Evolutionary conservation across 92 coral and sea anemone species (phyloP), one percentile per base, ranked within the genome.

Genomic region (Chrysogorgia sp.): DNA sequence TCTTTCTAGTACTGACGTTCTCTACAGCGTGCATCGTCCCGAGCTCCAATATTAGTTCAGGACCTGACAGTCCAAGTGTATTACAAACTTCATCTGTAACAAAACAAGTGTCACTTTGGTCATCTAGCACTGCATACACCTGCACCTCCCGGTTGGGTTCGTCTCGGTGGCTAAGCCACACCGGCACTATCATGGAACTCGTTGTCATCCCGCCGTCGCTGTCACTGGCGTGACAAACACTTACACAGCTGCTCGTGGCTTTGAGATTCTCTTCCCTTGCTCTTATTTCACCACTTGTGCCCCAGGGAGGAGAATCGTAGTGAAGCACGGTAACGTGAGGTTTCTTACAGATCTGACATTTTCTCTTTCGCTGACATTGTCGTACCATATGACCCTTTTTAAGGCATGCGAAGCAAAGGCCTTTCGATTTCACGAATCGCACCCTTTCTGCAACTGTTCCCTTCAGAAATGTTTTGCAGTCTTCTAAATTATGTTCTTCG

Each of bases 181-280:
- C 88, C 7, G 91, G 91, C 24, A 88, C 81, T 43, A 88, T 88
- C 88, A 88, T 84, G 47, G 86, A n/a, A n/a, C n/a, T n/a, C n/a
- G n/a, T n/a, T 79, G 72, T 84, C 69, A 57, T 80, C 85, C 86
- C 81, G 29, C 67, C 63, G n/a, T 84, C 85, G 41, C 79, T 82
- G 57, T 82, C 68, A 10, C 74, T 57, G 66, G 71, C 43, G 19
- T 62, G 23, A 66, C 87, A 83, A 4, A 79, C 67, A 47, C 58
- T 65, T 23, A 68, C 82, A 48, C 90, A 82, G 58, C 40, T 71
- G n/a, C n/a, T n/a, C n/a, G n/a, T n/a, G n/a, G n/a, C n/a, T n/a
- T n/a, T n/a, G n/a, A n/a, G n/a, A n/a, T n/a, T n/a, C n/a, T n/a
- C n/a, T n/a, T n/a, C n/a, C n/a, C n/a, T n/a, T n/a, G n/a, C n/a